Evolutionary conservation across 2,113 vertebrate genomes (phyloP).

Genomic region (Callaeas wilsoni): DNA sequence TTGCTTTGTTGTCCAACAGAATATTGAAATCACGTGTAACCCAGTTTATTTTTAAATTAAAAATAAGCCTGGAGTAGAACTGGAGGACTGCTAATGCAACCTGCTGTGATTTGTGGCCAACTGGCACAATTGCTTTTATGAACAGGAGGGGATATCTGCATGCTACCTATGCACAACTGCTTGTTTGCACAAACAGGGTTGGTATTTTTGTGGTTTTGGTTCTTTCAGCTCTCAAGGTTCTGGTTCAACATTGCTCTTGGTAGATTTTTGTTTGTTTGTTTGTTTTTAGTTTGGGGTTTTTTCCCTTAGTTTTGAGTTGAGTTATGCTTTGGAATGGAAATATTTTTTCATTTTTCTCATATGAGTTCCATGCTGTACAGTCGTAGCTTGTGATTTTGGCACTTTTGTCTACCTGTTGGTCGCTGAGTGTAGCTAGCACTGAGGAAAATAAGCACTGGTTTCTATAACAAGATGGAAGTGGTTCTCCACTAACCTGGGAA

Average conservation of each 20-base stretch:
- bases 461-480: neutral
- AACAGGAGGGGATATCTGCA: neutral
- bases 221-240: neutral
- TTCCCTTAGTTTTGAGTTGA: neutral
- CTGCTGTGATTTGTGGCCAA: neutral
- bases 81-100: neutral
- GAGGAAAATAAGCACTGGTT: neutral
- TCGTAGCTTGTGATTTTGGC: neutral
- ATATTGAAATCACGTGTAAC: slow-evolving; percentile 17
- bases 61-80: neutral
- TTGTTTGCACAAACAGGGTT: neutral
- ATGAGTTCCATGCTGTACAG: neutral
- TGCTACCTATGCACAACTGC: neutral
- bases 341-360: neutral
- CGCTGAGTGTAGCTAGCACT: neutral
- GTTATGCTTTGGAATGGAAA: neutral
- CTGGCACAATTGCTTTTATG: neutral
- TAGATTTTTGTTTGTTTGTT: no score
- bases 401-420: neutral
- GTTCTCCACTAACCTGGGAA: neutral
- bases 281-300: neutral
- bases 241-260: neutral
- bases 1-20: neutral
- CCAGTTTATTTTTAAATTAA: neutral
- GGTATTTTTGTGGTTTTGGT: neutral